These are phyloP conservation scores for Vireo altiloquus DNA, from an alignment of 2,113 vertebrate genomes.

Conservation along the genomic window DNA sequence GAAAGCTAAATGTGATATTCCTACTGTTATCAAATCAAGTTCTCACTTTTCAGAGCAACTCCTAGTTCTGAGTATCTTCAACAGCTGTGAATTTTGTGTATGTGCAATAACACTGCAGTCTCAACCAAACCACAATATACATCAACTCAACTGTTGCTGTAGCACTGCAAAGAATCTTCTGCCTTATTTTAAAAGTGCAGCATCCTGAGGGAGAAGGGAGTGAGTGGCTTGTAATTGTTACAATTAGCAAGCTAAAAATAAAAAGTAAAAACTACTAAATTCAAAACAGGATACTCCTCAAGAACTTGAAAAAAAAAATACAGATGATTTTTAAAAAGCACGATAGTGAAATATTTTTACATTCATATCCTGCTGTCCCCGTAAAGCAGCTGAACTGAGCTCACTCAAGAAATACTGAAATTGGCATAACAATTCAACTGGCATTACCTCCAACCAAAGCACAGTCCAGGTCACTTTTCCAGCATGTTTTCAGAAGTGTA, in stretches of 20 bases:
- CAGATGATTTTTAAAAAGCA: background rate
- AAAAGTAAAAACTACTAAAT: background rate
- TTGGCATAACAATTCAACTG: background rate
- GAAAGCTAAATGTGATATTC: background rate
- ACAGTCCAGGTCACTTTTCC: background rate
- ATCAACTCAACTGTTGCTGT: background rate
- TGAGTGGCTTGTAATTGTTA: background rate
- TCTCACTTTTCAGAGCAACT: background rate
- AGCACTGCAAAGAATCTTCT: background rate
- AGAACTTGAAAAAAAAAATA: background rate
- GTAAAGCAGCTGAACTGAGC: background rate
- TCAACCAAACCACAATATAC: background rate
- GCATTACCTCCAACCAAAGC: background rate
- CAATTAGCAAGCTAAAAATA: background rate
- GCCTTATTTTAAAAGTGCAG: background rate
- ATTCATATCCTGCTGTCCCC: background rate
- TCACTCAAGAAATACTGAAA: background rate
- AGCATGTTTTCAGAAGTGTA: background rate
- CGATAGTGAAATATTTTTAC: background rate
- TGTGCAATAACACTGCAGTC: background rate
- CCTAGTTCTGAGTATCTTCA: background rate
- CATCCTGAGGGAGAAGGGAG: background rate
- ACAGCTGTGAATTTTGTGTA: background rate
- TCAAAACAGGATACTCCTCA: background rate
- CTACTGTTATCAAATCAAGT: background rate